These are phyloP conservation scores for Lampris incognitus DNA, from an alignment of 2,113 vertebrate species.

Conservation along the genomic window DNA sequence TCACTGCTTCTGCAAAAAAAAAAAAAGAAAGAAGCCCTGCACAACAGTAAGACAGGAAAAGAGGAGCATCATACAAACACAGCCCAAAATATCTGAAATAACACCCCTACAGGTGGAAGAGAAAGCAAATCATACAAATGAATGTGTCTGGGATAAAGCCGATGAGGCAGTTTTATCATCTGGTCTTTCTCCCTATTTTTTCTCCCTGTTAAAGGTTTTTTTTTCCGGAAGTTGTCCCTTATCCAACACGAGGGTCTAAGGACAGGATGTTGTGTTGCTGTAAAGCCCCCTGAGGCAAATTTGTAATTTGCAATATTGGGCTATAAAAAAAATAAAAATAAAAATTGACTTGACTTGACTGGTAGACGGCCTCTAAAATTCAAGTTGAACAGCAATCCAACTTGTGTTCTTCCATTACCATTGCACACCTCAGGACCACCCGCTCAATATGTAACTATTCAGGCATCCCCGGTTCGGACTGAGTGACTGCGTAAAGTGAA, in stretches of 20 bases:
- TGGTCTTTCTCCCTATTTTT: too few species aligned
- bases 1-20: slow-evolving; percentile 36
- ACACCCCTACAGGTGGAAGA: slow-evolving; percentile 2
- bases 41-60: slow-evolving; percentile 13
- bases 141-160: background rate
- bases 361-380: background rate
- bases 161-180: background rate
- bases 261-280: too few species aligned
- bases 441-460: slow-evolving; percentile 53
- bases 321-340: too few species aligned
- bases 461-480: slow-evolving; percentile 36
- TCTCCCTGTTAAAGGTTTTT: too few species aligned
- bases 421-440: background rate
- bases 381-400: background rate
- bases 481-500: slow-evolving; percentile 35
- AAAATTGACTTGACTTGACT: too few species aligned
- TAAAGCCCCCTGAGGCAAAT: too few species aligned
- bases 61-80: slow-evolving; percentile 33
- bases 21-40: background rate
- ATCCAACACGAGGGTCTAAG: too few species aligned
- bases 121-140: slow-evolving; percentile 1
- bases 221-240: too few species aligned
- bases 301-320: too few species aligned
- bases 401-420: background rate
- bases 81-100: slow-evolving; percentile 16